These are phyloP conservation scores for Corythornis vintsioides DNA, from an alignment of 2,113 vertebrate genomes.

Conservation along the genomic window DNA sequence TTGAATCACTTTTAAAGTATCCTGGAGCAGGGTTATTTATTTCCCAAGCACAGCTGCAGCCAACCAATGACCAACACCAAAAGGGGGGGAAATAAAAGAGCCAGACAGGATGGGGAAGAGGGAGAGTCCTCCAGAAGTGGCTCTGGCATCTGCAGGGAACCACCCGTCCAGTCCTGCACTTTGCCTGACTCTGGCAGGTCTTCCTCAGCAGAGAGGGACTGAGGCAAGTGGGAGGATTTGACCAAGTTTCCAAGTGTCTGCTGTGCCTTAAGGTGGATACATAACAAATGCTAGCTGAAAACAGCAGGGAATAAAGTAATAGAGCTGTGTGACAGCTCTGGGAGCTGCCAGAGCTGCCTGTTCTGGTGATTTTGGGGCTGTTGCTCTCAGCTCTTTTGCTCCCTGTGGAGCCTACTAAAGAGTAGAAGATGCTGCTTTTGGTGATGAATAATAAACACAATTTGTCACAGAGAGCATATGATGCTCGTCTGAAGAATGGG, in stretches of 20 bases:
- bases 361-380: not conserved
- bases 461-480: not conserved
- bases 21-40: not conserved
- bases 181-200: not conserved
- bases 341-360: not conserved
- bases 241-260: not conserved
- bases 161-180: not conserved
- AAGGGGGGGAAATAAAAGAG: not conserved
- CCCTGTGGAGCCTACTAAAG: not conserved
- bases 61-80: not conserved
- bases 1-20: not conserved
- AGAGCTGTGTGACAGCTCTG: not conserved
- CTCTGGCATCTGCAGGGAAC: not conserved
- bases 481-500: not conserved
- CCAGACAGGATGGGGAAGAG: not conserved
- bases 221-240: not conserved
- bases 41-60: not conserved
- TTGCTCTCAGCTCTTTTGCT: not conserved
- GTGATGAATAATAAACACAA: not conserved
- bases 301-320: not conserved
- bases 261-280: not conserved
- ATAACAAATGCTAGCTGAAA: not conserved
- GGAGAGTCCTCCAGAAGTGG: not conserved
- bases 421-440: constrained; percentile 8
- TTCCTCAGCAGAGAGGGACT: rapidly evolving